Conservation (phyloP, 2,797 vertebrate species). For the Rallus crepitans region DNA sequence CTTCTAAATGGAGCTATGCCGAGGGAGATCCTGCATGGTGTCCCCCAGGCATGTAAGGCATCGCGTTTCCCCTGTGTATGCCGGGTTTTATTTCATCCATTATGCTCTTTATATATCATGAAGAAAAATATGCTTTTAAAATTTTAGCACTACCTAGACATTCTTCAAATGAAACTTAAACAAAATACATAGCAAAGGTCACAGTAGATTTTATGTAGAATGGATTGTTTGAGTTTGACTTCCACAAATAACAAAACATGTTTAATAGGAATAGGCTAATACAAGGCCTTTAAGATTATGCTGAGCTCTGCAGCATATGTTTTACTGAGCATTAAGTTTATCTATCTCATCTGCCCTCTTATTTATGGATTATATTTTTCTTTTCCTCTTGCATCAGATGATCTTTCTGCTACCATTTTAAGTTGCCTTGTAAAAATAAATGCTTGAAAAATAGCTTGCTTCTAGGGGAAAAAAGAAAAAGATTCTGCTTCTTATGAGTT, state of each 20-base stretch:
- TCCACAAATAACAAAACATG: not conserved
- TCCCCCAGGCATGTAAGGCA: accelerated
- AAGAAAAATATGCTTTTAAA: not conserved
- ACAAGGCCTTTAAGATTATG: not conserved
- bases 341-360: not conserved
- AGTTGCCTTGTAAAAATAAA: not conserved
- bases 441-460: not conserved
- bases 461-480: not conserved
- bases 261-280: not conserved
- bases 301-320: not conserved
- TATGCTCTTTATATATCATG: not conserved
- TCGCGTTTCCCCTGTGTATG: not conserved
- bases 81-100: not conserved
- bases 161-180: not conserved
- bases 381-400: not conserved
- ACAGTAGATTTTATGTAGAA: not conserved
- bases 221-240: not conserved
- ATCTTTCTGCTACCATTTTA: not conserved
- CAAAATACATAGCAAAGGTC: not conserved
- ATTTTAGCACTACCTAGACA: not conserved
- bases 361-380: not conserved
- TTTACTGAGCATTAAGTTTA: not conserved
- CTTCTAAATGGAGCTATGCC: accelerated
- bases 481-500: not conserved
- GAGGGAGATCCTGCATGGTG: accelerated